Percentiles rank a stretch among this genome's conserved stretches.
These are phyloP conservation scores for Scaptodrosophila lebanonensis DNA, from an alignment of 1,140 invertebrate species.

Conservation along the genomic window DNA sequence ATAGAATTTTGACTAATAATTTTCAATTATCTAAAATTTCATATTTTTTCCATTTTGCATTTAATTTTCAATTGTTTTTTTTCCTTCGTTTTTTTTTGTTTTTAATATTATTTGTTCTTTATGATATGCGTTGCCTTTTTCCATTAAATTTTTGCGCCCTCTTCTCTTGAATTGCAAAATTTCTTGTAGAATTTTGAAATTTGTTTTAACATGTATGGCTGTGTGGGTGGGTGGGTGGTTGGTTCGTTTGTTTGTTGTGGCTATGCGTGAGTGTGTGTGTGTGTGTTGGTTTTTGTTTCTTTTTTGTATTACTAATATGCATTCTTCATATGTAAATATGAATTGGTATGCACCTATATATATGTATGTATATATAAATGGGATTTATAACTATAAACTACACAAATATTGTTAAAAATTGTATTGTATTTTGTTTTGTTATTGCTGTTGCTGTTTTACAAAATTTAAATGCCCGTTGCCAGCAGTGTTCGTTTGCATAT, in stretches of 20 bases:
- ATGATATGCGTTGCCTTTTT: slow-evolving; percentile 75
- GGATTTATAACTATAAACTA: slow-evolving; percentile 56
- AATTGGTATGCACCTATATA: slow-evolving; percentile 5
- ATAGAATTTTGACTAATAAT: slow-evolving; percentile 75
- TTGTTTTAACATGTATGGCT: slow-evolving; percentile 5
- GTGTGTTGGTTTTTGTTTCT: background rate
- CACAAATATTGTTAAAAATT: slow-evolving; percentile 55
- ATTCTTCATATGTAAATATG: background rate
- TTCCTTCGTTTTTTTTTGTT: slow-evolving; percentile 13
- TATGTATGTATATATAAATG: slow-evolving; percentile 44
- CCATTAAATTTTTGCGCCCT: slow-evolving; percentile 21
- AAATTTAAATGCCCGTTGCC: no score
- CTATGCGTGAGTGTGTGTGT: slow-evolving; percentile 13
- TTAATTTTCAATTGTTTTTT: slow-evolving; percentile 35
- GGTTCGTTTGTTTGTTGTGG: background rate
- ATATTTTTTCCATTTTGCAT: slow-evolving; percentile 30
- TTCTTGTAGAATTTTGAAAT: slow-evolving; percentile 27
- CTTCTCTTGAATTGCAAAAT: slow-evolving; percentile 9
- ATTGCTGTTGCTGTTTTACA: no score
- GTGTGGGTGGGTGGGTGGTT: no score
- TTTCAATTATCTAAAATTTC: slow-evolving; percentile 72
- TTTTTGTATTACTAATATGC: slow-evolving; percentile 7
- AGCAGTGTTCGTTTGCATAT: no score
- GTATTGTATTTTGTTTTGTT: background rate
- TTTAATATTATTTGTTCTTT: slow-evolving; percentile 25